Base-by-base conservation (phyloP, 2,797 vertebrate genomes). In the Helarctos malayanus region DNA sequence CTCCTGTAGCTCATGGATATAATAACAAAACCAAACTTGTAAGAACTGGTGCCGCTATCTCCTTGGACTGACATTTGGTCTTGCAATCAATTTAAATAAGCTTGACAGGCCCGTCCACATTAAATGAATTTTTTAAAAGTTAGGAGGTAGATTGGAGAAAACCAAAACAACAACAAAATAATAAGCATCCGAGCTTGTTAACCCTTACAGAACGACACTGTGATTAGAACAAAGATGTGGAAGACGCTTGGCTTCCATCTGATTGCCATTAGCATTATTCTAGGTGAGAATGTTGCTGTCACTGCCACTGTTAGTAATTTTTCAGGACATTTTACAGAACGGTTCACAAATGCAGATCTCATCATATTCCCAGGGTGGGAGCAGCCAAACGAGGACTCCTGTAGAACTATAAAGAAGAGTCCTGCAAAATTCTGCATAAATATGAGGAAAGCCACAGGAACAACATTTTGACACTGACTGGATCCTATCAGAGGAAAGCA, bases 41-140 rank as follows among this genome's bases (percentile, higher is more conserved):
- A 91, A 97, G 68, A 69, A 86, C 29, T 29, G 54, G 57, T 1
- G 10, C 35, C 82, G 73, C 78, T 75, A 86, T 89, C 80, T 95
- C 57, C 82, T 45, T 21, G 25, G 75, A 94, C 41, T 92, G 78
- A 94, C 19, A 80, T 89, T 97, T 95, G 93, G 75, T 65, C 89
- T 12, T 47, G 54, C 13, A 63, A 76, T 98, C 65, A 95, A 85
- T 97, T 97, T 98, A 98, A 98, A 96, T 91, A 97, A 81, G 80
- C 32, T 95, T 92, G 88, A 97, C 95, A 97, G 86, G 68, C 56
- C 29, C 29, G 9, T 87, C 47, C 8, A 54, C 73, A 97, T 94
- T 87, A 98, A 97, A 97, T 98, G 89, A 92, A 98, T 82, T 96
- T 87, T 69, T 94, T 61, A 38, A 93, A 97, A 95, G 71, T 78